Evolutionary conservation across 2,113 vertebrate genomes (phyloP).

Genomic region (Lepisosteus osseus): DNA sequence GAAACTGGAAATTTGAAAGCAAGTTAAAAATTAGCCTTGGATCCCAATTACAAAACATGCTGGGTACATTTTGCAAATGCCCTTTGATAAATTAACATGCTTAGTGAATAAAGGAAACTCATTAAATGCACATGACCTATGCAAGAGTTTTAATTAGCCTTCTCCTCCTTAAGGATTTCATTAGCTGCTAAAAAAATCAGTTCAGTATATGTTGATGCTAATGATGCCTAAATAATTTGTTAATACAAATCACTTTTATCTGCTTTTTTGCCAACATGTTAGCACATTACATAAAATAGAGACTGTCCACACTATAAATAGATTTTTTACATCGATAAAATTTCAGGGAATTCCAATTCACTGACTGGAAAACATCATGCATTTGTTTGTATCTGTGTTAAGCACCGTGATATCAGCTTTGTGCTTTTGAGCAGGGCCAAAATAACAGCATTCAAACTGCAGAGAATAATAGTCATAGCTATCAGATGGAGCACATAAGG

Average conservation of each 20-base stretch:
- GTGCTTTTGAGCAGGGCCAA: neutral
- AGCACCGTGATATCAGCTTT: neutral
- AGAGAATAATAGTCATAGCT: neutral
- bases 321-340: too few relatives aligned
- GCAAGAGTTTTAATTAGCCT: conserved; percentile 71
- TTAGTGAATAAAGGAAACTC: conserved; percentile 62
- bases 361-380: neutral
- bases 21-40: conserved; percentile 43
- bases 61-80: conserved; percentile 65
- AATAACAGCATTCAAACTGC: neutral
- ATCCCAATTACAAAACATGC: conserved; percentile 59
- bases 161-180: conserved; percentile 66
- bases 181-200: conserved; percentile 67
- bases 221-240: conserved; percentile 57
- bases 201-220: conserved; percentile 55
- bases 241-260: conserved; percentile 27
- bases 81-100: conserved; percentile 56
- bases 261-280: too few relatives aligned
- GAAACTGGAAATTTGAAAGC: neutral
- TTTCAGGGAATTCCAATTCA: too few relatives aligned
- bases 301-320: too few relatives aligned
- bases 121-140: conserved; percentile 70
- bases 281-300: too few relatives aligned
- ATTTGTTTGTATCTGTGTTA: neutral
- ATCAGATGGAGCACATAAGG: neutral